Percentiles rank a stretch among this genome's conserved stretches.
Conservation (phyloP, 2,888 invertebrate species). For the Acleris literana region DNA sequence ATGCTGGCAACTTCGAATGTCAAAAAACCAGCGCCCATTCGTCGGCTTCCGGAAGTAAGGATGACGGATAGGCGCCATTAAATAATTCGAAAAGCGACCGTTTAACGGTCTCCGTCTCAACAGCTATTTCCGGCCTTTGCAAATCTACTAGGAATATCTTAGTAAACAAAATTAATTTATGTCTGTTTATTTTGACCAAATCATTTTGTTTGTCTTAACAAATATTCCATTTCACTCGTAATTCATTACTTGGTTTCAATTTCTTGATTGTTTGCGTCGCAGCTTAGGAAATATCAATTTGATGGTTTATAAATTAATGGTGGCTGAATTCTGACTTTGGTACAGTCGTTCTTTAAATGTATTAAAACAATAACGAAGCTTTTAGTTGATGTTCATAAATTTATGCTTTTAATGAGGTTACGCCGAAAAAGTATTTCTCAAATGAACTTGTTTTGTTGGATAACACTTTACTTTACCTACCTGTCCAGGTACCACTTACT, state of each 20-base stretch:
- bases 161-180: conserved; percentile 19
- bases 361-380: no score
- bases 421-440: no score
- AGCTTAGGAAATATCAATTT: no score
- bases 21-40: conserved; percentile 12
- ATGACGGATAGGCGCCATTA: conserved; percentile 30
- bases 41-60: conserved; percentile 19
- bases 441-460: no score
- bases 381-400: no score
- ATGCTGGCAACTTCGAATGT: conserved; percentile 11
- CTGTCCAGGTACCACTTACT: no score
- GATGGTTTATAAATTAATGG: no score
- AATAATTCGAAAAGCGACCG: conserved; percentile 30
- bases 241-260: conserved; percentile 8
- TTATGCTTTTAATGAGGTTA: no score
- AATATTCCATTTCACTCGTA: conserved; percentile 11
- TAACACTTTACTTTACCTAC: no score
- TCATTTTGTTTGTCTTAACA: conserved; percentile 8
- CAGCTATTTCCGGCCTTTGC: conserved; percentile 30
- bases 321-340: no score
- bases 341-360: no score
- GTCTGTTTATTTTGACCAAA: conserved; percentile 27
- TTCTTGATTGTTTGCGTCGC: background rate
- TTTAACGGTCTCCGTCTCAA: conserved; percentile 28
- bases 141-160: conserved; percentile 2